Evolutionary conservation across 2,888 invertebrate genomes (phyloP).

Genomic region (Aleiodes testaceus): DNA sequence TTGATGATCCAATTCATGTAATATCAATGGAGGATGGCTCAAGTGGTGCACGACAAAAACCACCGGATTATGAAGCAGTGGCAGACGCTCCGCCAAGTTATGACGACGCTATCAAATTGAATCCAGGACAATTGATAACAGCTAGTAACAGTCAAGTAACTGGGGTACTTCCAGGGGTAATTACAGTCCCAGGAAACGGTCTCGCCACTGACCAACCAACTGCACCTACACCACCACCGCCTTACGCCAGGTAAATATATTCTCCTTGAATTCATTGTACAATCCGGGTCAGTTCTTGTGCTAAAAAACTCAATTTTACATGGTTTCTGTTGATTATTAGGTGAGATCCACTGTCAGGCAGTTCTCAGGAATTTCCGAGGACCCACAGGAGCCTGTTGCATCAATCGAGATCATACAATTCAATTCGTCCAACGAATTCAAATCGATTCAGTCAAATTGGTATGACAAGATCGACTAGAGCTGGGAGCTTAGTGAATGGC

Average conservation of each 20-base stretch:
- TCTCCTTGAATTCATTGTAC: too few species aligned
- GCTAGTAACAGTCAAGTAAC: conserved; percentile 55
- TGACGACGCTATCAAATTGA: conserved; percentile 82
- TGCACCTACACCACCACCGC: conserved; percentile 65
- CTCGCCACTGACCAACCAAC: conserved; percentile 58
- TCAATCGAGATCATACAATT: conserved; percentile 36
- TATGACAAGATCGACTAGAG: conserved; percentile 34
- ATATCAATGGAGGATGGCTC: conserved; percentile 77
- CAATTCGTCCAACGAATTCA: conserved; percentile 34
- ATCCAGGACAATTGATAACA: conserved; percentile 75
- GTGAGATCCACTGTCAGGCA: conserved; percentile 37
- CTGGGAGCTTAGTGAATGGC: conserved; percentile 39
- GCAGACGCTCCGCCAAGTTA: conserved; percentile 82
- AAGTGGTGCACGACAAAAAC: conserved; percentile 79
- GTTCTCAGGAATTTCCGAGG: conserved; percentile 29
- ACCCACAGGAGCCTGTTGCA: conserved; percentile 22
- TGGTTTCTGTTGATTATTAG: neutral
- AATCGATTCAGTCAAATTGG: conserved; percentile 31
- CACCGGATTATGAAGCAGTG: conserved; percentile 83
- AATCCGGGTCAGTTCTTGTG: too few species aligned
- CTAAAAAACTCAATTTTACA: too few species aligned
- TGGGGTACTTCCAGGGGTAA: conserved; percentile 44
- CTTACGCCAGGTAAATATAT: conserved; percentile 66
- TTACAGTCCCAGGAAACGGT: conserved; percentile 55
- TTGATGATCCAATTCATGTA: conserved; percentile 80